Evolutionary conservation across 2,888 invertebrate genomes (phyloP).

Genomic region (Hesperia comma): DNA sequence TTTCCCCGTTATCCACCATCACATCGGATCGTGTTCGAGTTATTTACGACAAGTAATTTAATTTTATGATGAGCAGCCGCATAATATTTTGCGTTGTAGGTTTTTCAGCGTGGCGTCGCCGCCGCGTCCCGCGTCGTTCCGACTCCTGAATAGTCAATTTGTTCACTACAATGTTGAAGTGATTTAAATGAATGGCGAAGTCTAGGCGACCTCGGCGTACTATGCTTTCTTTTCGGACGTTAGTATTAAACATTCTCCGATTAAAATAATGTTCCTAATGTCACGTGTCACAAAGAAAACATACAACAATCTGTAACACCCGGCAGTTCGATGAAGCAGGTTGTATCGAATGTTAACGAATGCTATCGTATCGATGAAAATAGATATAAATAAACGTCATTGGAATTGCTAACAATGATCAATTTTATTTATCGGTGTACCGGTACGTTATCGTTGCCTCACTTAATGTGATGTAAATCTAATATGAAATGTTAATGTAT

Average conservation of each 20-base stretch:
- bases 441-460: too few species aligned
- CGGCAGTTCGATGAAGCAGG: too few species aligned
- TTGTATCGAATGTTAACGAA: too few species aligned
- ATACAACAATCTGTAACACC: too few species aligned
- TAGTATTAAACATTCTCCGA: too few species aligned
- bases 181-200: not conserved
- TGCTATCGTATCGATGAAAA: not conserved
- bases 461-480: too few species aligned
- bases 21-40: conserved; percentile 2
- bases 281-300: too few species aligned
- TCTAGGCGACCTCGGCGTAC: not conserved
- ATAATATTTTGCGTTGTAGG: not conserved
- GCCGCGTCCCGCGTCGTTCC: not conserved
- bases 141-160: conserved; percentile 14
- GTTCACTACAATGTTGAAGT: not conserved
- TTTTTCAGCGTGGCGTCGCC: conserved; percentile 4
- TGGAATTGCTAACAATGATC: conserved; percentile 20
- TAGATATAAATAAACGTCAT: conserved; percentile 1
- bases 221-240: too few species aligned
- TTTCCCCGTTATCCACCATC: conserved; percentile 1
- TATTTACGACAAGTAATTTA: conserved; percentile 15
- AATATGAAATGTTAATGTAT: too few species aligned
- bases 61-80: conserved; percentile 14
- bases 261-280: too few species aligned
- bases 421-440: conserved; percentile 9